Percentiles rank a stretch among this genome's conserved stretches.
These are phyloP conservation scores for Papilio demoleus DNA, from an alignment of 2,888 invertebrate genomes.

Conservation along the genomic window DNA sequence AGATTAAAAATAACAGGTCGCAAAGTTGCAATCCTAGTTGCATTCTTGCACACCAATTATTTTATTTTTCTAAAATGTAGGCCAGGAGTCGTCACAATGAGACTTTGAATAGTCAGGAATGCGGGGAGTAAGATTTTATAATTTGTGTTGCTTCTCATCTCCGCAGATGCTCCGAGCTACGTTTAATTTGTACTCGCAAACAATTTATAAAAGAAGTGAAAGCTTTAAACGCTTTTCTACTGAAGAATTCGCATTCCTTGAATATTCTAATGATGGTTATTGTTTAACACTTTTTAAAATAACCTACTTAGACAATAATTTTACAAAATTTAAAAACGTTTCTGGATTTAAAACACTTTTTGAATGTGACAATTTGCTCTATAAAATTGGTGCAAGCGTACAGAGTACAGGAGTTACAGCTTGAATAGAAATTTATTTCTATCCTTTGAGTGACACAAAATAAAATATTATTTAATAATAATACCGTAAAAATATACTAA, in stretches of 20 bases:
- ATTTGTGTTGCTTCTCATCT: conserved; percentile 34
- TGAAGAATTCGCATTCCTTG: neutral
- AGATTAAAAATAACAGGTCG: neutral
- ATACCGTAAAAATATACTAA: no score
- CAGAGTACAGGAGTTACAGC: no score
- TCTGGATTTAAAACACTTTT: no score
- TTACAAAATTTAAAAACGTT: neutral
- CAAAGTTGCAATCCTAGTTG: conserved; percentile 14
- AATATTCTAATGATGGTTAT: conserved; percentile 4
- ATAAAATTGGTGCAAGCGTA: no score
- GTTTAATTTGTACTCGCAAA: conserved; percentile 24
- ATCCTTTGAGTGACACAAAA: no score
- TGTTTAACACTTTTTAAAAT: neutral
- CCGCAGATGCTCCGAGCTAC: conserved; percentile 22
- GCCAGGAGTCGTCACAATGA: conserved; percentile 29
- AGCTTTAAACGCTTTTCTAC: neutral
- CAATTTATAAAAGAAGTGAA: neutral
- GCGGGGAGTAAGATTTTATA: conserved; percentile 34
- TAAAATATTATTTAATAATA: no score
- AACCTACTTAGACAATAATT: neutral
- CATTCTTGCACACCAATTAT: conserved; percentile 11
- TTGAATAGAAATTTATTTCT: no score
- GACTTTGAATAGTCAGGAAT: conserved; percentile 28
- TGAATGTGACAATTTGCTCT: no score
- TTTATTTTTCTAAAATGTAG: conserved; percentile 34